phyloP scores from a whole-genome alignment of 2,113 vertebrate species.

The Semnopithecus entellus region DNA sequence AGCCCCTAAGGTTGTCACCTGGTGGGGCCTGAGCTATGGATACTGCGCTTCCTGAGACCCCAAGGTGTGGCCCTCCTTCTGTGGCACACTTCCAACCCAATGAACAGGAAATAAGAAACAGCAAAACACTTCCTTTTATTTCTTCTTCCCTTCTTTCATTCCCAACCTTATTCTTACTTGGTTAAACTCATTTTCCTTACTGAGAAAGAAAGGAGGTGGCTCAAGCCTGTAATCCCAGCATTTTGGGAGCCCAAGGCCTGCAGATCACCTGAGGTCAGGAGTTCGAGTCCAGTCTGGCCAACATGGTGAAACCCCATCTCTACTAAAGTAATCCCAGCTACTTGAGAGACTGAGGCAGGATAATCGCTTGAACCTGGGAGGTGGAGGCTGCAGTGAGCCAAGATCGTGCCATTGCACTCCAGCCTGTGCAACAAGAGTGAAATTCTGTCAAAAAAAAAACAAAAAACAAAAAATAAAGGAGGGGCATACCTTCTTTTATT shows the following conservation, averaged over 20 bases:
- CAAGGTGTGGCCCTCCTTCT: neutral
- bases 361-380: no score
- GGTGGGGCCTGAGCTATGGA: neutral
- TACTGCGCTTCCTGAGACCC: neutral
- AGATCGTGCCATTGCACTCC: no score
- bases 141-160: neutral
- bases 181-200: neutral
- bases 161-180: neutral
- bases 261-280: no score
- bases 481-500: neutral
- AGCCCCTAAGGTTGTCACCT: neutral
- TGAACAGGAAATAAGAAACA: neutral
- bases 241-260: no score
- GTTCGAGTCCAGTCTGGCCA: no score
- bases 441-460: no score
- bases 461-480: neutral
- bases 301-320: no score
- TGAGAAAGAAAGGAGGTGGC: neutral
- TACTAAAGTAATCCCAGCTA: no score
- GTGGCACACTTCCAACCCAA: neutral
- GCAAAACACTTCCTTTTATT: neutral
- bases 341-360: no score
- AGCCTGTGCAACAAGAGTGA: no score
- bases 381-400: no score
- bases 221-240: no score